Conservation (phyloP, 1,140 invertebrate species). For the Manduca sexta region DNA sequence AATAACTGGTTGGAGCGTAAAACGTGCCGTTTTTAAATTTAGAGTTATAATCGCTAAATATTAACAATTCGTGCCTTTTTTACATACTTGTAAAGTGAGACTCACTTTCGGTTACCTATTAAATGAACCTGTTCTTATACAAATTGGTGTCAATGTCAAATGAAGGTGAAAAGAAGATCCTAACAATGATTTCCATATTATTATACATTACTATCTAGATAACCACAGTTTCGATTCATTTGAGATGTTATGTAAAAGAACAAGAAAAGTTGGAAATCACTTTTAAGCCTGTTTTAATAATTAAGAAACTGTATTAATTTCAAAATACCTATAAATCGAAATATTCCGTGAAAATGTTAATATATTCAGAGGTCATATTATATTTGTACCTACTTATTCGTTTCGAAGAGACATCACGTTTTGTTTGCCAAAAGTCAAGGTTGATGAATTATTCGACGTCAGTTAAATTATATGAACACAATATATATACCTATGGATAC, state of each 20-base stretch:
- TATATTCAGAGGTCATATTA: slow-evolving; percentile 33
- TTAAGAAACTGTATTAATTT: slow-evolving; percentile 13
- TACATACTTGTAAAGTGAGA: slow-evolving; percentile 21
- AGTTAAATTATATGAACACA: slow-evolving; percentile 1
- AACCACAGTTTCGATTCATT: too few species aligned
- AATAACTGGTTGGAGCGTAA: too few species aligned
- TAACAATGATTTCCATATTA: background rate
- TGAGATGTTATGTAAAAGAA: too few species aligned
- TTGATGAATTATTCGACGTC: slow-evolving; percentile 11
- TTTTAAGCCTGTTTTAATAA: background rate
- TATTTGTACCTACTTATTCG: slow-evolving; percentile 12
- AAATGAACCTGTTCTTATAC: slow-evolving; percentile 40
- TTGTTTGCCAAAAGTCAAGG: slow-evolving; percentile 28
- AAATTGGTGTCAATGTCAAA: slow-evolving; percentile 60
- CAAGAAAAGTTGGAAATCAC: too few species aligned
- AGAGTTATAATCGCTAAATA: background rate
- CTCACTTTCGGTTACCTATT: slow-evolving; percentile 45
- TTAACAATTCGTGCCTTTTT: slow-evolving; percentile 9
- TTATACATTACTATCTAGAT: background rate
- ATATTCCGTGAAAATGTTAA: slow-evolving; percentile 28
- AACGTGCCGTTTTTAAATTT: too few species aligned
- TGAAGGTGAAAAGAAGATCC: slow-evolving; percentile 41
- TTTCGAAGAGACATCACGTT: slow-evolving; percentile 11
- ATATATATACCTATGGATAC: background rate
- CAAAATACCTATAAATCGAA: slow-evolving; percentile 16